Evolutionary conservation across 2,797 vertebrate genomes (phyloP).

Genomic region (Microctenopoma lineatum): DNA sequence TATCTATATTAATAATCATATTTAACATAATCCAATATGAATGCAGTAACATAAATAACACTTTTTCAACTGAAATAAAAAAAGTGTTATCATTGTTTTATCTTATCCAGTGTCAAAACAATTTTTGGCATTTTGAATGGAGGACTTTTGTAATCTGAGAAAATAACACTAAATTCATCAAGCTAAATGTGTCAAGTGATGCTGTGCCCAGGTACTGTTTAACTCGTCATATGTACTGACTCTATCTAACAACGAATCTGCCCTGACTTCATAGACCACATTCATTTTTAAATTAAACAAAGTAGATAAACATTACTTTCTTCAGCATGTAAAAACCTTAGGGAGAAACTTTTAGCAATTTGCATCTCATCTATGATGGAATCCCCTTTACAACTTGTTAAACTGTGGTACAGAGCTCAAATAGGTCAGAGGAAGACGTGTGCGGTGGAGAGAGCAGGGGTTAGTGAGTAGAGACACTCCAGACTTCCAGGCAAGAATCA

Average conservation of each 20-base stretch:
- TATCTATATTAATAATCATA: no score
- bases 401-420: slow-evolving; percentile 46
- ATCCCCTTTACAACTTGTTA: slow-evolving; percentile 28
- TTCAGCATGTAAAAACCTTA: no score
- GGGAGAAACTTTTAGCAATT: slow-evolving; percentile 7
- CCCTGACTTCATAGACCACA: neutral
- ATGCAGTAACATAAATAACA: neutral
- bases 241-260: neutral
- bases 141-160: no score
- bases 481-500: slow-evolving; percentile 65
- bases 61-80: no score
- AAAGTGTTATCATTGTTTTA: no score
- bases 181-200: no score
- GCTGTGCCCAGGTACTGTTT: neutral
- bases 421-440: slow-evolving; percentile 53
- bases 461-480: slow-evolving; percentile 66
- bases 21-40: neutral
- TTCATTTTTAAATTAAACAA: neutral
- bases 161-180: no score
- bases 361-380: slow-evolving; percentile 35
- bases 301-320: neutral
- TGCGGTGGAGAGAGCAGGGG: slow-evolving; percentile 56
- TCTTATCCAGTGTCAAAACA: no score
- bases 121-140: no score
- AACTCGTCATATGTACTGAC: no score